Percentiles rank a stretch among this genome's conserved stretches.
Evolutionary conservation across 1,140 invertebrate species (phyloP).

Genomic region (Lanistes nyassanus): DNA sequence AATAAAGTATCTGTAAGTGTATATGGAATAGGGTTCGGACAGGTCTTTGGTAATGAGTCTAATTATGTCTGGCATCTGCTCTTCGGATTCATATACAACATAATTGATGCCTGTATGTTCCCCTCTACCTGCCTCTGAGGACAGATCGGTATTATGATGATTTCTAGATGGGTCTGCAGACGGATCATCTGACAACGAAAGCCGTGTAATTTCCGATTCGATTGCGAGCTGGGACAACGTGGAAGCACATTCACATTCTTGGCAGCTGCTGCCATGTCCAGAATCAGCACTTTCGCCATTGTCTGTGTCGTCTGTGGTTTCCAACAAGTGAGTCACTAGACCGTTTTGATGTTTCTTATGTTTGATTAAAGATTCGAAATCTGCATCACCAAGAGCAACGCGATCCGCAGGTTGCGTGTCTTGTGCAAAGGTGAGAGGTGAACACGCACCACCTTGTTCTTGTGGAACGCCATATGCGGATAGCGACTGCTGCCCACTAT

Average conservation of each 20-base stretch:
- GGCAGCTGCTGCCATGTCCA: constrained; percentile 27
- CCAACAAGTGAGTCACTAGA: constrained; percentile 32
- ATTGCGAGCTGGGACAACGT: constrained; percentile 29
- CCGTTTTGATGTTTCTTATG: constrained; percentile 46
- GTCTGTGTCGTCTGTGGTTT: constrained; percentile 23
- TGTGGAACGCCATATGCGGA: neutral
- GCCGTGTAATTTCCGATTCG: constrained; percentile 14
- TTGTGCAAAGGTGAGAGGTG: neutral
- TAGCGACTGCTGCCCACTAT: constrained; percentile 9
- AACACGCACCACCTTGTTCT: constrained; percentile 12
- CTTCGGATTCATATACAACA: constrained; percentile 84
- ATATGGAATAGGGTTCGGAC: constrained; percentile 99
- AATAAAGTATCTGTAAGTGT: constrained; percentile 99
- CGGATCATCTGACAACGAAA: constrained; percentile 20
- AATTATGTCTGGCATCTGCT: constrained; percentile 97
- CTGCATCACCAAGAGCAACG: neutral
- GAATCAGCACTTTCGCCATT: constrained; percentile 30
- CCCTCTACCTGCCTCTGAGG: constrained; percentile 5
- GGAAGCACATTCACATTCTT: constrained; percentile 23
- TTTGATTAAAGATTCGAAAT: constrained; percentile 30
- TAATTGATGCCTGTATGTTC: constrained; percentile 48
- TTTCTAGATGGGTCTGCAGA: constrained; percentile 12
- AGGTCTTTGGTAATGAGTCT: constrained; percentile 98
- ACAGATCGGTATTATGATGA: constrained; percentile 12
- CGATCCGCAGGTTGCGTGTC: neutral